Percentiles rank a stretch among this genome's conserved stretches.
Conservation (phyloP, 2,113 vertebrate genomes). For the Catharus fuscescens region DNA sequence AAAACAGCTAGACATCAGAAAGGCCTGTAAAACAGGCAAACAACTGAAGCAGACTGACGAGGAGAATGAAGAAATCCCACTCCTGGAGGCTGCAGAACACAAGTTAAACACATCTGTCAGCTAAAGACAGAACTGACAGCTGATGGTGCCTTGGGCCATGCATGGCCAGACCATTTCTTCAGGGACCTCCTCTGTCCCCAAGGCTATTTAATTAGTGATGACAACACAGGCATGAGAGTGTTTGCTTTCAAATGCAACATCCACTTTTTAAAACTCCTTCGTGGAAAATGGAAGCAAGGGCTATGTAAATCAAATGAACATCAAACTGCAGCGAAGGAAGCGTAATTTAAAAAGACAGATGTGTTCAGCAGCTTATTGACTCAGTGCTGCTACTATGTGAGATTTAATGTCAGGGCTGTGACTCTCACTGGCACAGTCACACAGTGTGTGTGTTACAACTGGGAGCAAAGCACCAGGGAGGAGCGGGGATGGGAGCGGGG, state of each 20-base stretch:
- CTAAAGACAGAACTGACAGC: not conserved
- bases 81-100: not conserved
- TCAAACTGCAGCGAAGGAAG: not conserved
- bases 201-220: not conserved
- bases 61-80: not conserved
- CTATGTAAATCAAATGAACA: not conserved
- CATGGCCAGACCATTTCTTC: not conserved
- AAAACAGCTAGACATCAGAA: not conserved
- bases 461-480: not conserved
- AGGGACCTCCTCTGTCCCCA: not conserved
- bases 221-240: not conserved
- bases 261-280: not conserved
- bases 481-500: too few species aligned
- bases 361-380: not conserved
- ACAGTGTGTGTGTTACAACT: accelerated
- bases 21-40: not conserved
- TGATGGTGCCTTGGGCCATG: not conserved
- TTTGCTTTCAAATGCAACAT: not conserved
- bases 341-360: not conserved
- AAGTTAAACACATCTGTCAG: not conserved
- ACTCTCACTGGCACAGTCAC: not conserved
- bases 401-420: not conserved
- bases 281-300: not conserved
- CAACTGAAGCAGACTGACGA: not conserved
- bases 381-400: not conserved